Evolutionary conservation across 2,888 invertebrate species (phyloP).

Genomic region (Podotricha telesiphe): DNA sequence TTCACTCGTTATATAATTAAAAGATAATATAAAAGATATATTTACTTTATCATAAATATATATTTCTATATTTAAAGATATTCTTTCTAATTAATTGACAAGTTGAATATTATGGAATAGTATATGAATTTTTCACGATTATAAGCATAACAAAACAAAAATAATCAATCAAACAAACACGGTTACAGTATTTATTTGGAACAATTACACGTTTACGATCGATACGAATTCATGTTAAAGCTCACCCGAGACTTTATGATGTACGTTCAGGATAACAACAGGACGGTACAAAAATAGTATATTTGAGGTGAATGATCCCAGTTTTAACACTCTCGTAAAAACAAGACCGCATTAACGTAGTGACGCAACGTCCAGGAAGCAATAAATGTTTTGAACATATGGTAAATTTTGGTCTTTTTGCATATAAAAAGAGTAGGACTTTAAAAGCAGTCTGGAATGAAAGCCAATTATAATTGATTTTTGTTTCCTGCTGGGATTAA

Average conservation of each 20-base stretch:
- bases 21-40: too few relatives aligned
- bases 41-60: not conserved
- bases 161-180: constrained; percentile 9
- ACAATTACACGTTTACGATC: constrained; percentile 32
- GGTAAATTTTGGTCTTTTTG: constrained; percentile 47
- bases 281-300: constrained; percentile 53
- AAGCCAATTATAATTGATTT: constrained; percentile 27
- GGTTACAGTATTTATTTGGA: constrained; percentile 24
- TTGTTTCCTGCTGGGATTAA: constrained; percentile 6
- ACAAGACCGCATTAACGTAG: constrained; percentile 51
- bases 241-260: constrained; percentile 47
- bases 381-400: constrained; percentile 56
- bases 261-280: constrained; percentile 50
- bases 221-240: constrained; percentile 34
- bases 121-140: too few relatives aligned
- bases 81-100: too few relatives aligned
- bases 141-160: not conserved
- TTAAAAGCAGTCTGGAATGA: constrained; percentile 28
- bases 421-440: constrained; percentile 13
- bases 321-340: constrained; percentile 65
- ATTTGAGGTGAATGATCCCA: constrained; percentile 61
- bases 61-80: not conserved
- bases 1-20: not conserved
- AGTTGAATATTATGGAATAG: too few relatives aligned
- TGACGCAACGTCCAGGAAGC: constrained; percentile 58